phyloP scores from a whole-genome alignment of 2,797 vertebrate species.

The Halcyon leucocephala region DNA sequence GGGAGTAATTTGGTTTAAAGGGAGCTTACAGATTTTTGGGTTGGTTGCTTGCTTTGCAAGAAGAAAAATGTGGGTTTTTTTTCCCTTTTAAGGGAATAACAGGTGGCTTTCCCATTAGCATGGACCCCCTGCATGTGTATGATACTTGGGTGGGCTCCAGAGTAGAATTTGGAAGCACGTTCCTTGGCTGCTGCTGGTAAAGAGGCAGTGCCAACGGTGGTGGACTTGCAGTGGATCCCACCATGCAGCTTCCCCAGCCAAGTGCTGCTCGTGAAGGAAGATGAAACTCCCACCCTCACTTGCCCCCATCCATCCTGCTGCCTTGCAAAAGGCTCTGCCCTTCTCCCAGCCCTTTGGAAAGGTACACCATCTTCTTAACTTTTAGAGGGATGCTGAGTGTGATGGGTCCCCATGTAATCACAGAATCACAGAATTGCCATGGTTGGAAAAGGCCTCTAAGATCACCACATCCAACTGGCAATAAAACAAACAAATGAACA shows the following conservation, averaged over 20 bases:
- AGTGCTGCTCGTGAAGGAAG: neutral
- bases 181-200: neutral
- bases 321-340: neutral
- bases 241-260: neutral
- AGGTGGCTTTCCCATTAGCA: neutral
- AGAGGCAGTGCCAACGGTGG: accelerated
- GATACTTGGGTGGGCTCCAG: neutral
- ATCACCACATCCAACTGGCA: no score
- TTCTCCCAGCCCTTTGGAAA: neutral
- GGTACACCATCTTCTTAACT: accelerated
- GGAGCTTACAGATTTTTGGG: neutral
- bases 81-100: neutral
- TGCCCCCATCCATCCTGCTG: accelerated
- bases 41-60: neutral
- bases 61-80: neutral
- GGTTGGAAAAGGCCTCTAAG: no score
- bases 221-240: neutral
- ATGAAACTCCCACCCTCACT: accelerated
- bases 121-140: neutral
- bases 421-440: no score
- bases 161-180: neutral
- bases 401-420: no score
- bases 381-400: no score
- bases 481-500: no score
- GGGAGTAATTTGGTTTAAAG: neutral